Evolutionary conservation across 2,888 invertebrate genomes (phyloP).

Genomic region (Microctonus brassicae): DNA sequence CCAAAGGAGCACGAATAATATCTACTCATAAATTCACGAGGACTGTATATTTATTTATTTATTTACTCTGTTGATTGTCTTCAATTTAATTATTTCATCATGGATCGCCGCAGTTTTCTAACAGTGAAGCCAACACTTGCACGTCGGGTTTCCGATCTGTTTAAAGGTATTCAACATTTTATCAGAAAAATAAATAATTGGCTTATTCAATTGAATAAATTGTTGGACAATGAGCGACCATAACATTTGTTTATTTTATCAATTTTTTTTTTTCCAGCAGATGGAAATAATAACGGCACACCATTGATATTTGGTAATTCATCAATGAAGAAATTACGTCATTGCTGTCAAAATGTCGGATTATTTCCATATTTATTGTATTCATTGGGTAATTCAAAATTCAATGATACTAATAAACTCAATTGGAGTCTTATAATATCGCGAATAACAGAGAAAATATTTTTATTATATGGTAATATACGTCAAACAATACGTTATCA

Average conservation of each 20-base stretch:
- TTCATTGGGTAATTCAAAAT: conserved; percentile 62
- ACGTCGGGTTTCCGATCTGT: conserved; percentile 63
- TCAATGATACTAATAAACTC: conserved; percentile 47
- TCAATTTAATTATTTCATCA: conserved; percentile 27
- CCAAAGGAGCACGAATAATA: background rate
- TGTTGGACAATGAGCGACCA: background rate
- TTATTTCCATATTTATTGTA: conserved; percentile 65
- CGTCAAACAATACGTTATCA: conserved; percentile 43
- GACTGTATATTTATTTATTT: background rate
- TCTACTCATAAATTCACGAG: background rate
- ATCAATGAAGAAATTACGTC: conserved; percentile 66
- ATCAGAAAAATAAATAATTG: background rate
- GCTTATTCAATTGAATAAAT: background rate
- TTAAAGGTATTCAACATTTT: conserved; percentile 60
- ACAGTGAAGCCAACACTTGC: conserved; percentile 58
- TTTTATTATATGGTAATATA: conserved; percentile 54
- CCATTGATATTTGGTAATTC: conserved; percentile 60
- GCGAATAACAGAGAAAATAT: conserved; percentile 51
- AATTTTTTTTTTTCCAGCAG: conserved; percentile 48
- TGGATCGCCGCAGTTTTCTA: conserved; percentile 46
- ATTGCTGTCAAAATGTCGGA: conserved; percentile 67
- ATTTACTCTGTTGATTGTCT: background rate
- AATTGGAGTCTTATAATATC: conserved; percentile 55
- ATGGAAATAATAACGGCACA: conserved; percentile 61
- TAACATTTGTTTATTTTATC: background rate